Conservation (phyloP, 2,797 vertebrate genomes). For the Loris lydekkerianus region DNA sequence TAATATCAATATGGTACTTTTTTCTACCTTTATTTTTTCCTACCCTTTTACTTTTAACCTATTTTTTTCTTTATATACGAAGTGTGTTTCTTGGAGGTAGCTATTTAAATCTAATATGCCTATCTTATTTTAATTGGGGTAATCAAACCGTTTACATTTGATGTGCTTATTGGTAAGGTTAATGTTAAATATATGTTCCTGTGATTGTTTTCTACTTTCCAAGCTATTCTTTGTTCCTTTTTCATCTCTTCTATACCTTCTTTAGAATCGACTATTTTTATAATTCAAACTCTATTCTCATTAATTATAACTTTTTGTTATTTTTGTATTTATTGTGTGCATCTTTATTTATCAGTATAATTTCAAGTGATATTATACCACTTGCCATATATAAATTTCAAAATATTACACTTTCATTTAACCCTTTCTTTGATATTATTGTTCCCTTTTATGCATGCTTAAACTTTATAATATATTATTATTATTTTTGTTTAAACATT, state of each 20-base stretch:
- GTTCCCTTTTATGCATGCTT: not conserved
- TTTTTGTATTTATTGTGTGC: not conserved
- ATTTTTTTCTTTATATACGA: not conserved
- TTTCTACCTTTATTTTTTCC: not conserved
- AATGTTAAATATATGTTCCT: constrained; percentile 45
- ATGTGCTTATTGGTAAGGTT: constrained; percentile 2
- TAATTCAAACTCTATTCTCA: not conserved
- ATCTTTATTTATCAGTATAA: constrained; percentile 29
- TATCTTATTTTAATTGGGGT: constrained; percentile 15
- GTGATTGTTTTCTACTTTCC: constrained; percentile 13
- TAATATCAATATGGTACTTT: constrained; percentile 4
- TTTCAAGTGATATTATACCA: constrained; percentile 32
- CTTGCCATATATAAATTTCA: not conserved
- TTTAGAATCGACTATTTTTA: constrained; percentile 47
- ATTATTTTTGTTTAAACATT: constrained; percentile 18
- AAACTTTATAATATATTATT: not conserved
- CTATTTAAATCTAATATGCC: not conserved
- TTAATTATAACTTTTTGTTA: constrained; percentile 2
- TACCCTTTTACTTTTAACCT: not conserved
- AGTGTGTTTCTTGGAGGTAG: not conserved
- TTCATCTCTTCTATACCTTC: not conserved
- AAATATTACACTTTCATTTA: constrained; percentile 19
- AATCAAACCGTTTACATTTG: constrained; percentile 49
- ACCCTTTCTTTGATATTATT: not conserved
- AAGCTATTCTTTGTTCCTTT: not conserved